These are phyloP conservation scores for Amblyornis subalaris DNA, from an alignment of 2,113 vertebrate genomes.

Conservation along the genomic window DNA sequence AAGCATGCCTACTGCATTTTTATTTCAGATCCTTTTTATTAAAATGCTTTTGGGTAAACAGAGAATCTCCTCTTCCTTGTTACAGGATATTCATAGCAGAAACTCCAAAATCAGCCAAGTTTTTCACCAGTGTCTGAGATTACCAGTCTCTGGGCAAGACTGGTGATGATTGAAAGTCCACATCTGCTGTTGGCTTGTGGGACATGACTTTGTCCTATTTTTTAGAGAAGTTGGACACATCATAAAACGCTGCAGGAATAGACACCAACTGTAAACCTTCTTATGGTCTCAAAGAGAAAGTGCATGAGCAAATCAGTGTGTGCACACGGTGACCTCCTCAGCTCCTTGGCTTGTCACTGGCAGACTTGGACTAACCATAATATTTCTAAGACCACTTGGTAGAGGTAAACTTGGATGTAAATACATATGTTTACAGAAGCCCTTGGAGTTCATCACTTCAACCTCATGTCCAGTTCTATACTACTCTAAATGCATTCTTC, in stretches of 20 bases:
- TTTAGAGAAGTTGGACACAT: neutral
- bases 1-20: neutral
- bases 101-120: neutral
- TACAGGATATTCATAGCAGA: neutral
- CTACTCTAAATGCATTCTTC: neutral
- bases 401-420: neutral
- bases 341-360: neutral
- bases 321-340: neutral
- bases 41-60: neutral
- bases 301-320: neutral
- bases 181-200: neutral
- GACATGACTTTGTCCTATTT: neutral
- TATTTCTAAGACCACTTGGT: neutral
- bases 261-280: neutral
- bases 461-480: neutral
- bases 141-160: neutral
- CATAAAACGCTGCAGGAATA: neutral
- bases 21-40: neutral
- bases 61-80: neutral
- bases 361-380: neutral
- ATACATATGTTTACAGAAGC: neutral
- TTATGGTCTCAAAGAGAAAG: neutral
- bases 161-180: neutral
- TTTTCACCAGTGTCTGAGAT: neutral
- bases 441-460: neutral